Percentiles rank a stretch among this genome's conserved stretches.
These are phyloP conservation scores for Falco punctatus DNA, from an alignment of 2,113 vertebrate species.

Conservation along the genomic window DNA sequence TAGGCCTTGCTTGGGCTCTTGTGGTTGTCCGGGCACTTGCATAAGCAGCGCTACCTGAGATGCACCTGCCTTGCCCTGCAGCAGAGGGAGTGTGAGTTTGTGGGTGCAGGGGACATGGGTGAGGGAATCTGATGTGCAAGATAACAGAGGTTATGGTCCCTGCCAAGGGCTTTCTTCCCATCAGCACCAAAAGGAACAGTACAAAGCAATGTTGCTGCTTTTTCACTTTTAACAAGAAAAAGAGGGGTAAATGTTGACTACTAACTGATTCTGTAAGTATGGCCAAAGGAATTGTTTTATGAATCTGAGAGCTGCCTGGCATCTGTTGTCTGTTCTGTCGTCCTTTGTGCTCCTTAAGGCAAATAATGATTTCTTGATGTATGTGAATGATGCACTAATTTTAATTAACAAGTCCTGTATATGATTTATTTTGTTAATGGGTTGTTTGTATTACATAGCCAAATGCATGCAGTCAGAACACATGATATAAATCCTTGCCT, in stretches of 20 bases:
- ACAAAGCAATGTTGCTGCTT: neutral
- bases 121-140: neutral
- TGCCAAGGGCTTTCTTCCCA: neutral
- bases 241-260: neutral
- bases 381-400: neutral
- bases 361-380: neutral
- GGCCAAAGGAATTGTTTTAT: neutral
- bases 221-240: neutral
- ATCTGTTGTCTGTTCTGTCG: neutral
- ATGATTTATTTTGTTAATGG: neutral
- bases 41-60: neutral
- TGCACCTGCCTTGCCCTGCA: neutral
- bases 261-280: neutral
- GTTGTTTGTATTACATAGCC: neutral
- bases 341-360: neutral
- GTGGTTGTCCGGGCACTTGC: accelerated
- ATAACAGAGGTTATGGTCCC: neutral
- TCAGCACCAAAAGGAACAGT: neutral
- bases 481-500: neutral
- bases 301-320: neutral
- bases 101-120: no score
- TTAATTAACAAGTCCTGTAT: neutral
- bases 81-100: neutral
- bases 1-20: neutral
- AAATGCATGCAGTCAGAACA: neutral